These are phyloP conservation scores for Argyresthia albistria DNA, from an alignment of 2,888 invertebrate genomes.

Conservation along the genomic window DNA sequence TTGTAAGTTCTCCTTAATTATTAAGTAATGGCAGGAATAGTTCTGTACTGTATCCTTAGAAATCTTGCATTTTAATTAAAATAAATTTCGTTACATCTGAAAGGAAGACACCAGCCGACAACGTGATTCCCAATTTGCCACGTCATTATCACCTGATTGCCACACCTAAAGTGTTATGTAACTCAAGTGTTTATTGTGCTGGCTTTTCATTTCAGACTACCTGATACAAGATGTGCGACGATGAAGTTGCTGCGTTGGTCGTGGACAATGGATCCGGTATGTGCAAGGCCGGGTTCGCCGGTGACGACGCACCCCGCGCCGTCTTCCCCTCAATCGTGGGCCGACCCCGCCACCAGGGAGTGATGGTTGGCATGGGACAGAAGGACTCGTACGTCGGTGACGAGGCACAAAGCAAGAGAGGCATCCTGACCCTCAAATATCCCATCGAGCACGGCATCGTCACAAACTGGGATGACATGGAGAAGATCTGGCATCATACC, in stretches of 20 bases:
- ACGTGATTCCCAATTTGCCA: too few relatives aligned
- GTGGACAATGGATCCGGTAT: conserved; percentile 98
- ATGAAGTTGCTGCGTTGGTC: conserved; percentile 90
- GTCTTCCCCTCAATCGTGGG: conserved; percentile 97
- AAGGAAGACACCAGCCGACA: too few relatives aligned
- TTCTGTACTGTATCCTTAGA: too few relatives aligned
- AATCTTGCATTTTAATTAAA: too few relatives aligned
- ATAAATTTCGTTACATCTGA: too few relatives aligned
- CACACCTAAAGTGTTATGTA: too few relatives aligned
- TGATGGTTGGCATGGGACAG: conserved; percentile 98
- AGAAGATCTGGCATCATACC: conserved; percentile 99
- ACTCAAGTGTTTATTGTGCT: not conserved
- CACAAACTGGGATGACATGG: conserved; percentile 99
- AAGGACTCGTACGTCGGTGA: conserved; percentile 97
- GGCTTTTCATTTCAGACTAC: conserved; percentile 41
- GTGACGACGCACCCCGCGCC: conserved; percentile 95
- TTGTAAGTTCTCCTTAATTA: not conserved
- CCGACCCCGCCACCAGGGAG: conserved; percentile 92
- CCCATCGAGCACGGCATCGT: conserved; percentile 98
- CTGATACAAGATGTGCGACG: conserved; percentile 55
- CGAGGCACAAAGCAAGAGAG: conserved; percentile 96
- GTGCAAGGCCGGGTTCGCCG: conserved; percentile 98
- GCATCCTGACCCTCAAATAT: conserved; percentile 95
- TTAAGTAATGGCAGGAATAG: too few relatives aligned
- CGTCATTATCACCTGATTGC: too few relatives aligned